Base-by-base conservation (phyloP, 1,140 invertebrate species). In the Drosophila ogumai region DNA sequence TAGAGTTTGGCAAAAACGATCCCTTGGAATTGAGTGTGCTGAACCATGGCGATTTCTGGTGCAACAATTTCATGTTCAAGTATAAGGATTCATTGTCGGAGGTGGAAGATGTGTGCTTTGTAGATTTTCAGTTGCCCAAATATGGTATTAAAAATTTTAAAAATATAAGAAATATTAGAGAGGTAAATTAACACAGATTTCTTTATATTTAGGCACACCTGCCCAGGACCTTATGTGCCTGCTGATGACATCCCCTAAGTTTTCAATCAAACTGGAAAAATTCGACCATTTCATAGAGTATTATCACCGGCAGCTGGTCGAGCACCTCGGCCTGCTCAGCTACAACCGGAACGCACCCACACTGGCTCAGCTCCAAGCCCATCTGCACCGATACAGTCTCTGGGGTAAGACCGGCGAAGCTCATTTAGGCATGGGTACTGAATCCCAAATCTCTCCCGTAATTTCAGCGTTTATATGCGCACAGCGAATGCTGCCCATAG, bases 21-120 rank as follows among this genome's bases (percentile, higher is more conserved):
- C 57, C 91, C 3, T 90, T 93, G 9, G 93, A 94, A 32, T 94
- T 95, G 56, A 93, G 93, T 64, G 95, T 95, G 3, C 87, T 96
- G 3, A 94, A 94, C 82, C 95, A 95, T 54, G 95, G 95, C 6
- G 95, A 96, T 82, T 93, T 93, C 15, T 91, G 88, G 88, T 79
- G 74, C 28, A 91, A 93, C 40, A 93, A 93, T 55, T 87, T 93
- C 28, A 75, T 93, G 22, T 93, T 93, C 44, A 82, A 91, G 52
- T 85, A 93, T 52, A 60, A 66, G 12, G 41, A 74, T 6, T 17
- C 47, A 6, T 0, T 5, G 7, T 68, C 49, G 0, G 57, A 81
- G 6, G 81, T 91, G 6, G 52, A 75, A 15, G 87, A 88, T 6
- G 67, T 91, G 10, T 92, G 86, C 52, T 93, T 93, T 47, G 72